Evolutionary conservation across 2,888 invertebrate species (phyloP), one percentile per base, ranked within the genome.

Genomic region (Campoplex nolae): DNA sequence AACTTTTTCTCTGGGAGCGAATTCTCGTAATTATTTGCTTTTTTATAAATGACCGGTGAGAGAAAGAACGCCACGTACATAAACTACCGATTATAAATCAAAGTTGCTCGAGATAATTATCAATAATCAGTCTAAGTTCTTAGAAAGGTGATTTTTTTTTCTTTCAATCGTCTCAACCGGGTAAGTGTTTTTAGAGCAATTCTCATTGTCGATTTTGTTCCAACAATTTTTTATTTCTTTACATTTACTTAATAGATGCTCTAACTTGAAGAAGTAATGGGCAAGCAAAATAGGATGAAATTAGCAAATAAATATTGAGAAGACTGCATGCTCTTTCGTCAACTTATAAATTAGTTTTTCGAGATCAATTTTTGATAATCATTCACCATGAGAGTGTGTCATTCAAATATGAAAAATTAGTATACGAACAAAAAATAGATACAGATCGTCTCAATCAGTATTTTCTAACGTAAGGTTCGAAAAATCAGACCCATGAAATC

Each of bases 71-170:
- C 68, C 54, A 71, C 32, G 45, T 18, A 54, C 45, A 48, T 51
- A n/a, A 73, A n/a, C 35, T n/a, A 7, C 35, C 3, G 18, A 32
- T 73, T 54, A 54, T 54, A 35, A 73, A 73, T 54, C 18, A 54
- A 73, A 54, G 70, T 54, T 9, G 54, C 73, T 48, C 32, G 32
- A 16, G 51, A 73, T 73, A 32, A 51, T 73, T 35, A 16, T n/a
- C 11, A 54, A 73, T 48, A 18, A 73, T 32, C 28, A 54, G 38
- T 35, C 35, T 35, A 32, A 38, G 18, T 54, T 54, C 70, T 70
- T 0, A 13, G 45, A 70, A 70, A 70, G 42, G 11, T 16, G 28
- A 23, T 70, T 45, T 73, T 73, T 73, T 48, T 73, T 48, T 71
- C 51, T 68, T 11, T 23, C 48, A 71, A 32, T 11, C 45, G 32